These are phyloP conservation scores for Centropus unirufus DNA, from an alignment of 2,113 vertebrate species.

Conservation along the genomic window DNA sequence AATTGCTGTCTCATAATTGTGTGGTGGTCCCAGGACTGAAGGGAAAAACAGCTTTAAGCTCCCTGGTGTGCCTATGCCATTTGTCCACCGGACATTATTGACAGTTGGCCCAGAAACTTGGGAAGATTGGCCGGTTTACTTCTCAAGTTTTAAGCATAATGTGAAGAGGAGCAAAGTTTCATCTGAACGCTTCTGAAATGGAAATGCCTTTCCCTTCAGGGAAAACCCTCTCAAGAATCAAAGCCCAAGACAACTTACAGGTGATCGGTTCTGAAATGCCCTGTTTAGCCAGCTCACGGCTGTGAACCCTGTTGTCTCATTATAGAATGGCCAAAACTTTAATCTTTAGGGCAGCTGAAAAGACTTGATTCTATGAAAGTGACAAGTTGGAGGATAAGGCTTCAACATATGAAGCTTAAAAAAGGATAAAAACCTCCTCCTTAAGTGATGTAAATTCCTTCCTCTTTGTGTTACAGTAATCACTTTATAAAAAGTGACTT, in stretches of 20 bases:
- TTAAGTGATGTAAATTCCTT: neutral
- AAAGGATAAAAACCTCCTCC: neutral
- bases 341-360: neutral
- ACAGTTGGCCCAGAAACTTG: neutral
- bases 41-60: neutral
- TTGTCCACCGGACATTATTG: neutral
- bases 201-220: neutral
- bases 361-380: neutral
- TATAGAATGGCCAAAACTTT: neutral
- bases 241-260: neutral
- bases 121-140: neutral
- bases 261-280: neutral
- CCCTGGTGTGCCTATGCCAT: neutral
- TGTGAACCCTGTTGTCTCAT: neutral
- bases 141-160: neutral
- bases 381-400: neutral
- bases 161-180: neutral
- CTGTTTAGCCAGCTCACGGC: neutral
- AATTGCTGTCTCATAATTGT: neutral
- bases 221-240: neutral
- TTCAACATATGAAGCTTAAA: neutral
- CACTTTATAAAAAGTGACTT: neutral
- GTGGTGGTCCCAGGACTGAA: neutral
- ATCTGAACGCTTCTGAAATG: neutral
- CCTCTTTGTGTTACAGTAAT: constrained; percentile 17